phyloP scores from a whole-genome alignment of 92 coral and sea anemone species.

The Zoanthus sociatus region DNA sequence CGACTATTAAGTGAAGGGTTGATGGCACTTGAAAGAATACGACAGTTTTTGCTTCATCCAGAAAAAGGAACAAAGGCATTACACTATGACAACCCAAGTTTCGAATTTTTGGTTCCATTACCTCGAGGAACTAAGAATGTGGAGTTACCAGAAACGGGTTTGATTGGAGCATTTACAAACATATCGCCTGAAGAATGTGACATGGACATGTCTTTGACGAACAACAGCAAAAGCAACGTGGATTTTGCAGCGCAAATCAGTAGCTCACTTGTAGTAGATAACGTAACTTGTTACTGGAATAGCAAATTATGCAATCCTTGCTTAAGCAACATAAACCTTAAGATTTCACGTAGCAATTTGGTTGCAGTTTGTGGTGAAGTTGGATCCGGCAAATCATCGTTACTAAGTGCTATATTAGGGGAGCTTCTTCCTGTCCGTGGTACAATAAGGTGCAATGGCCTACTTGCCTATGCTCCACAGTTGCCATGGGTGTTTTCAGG shows the following conservation, averaged over 20 bases:
- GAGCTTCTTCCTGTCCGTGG: conserved; percentile 7
- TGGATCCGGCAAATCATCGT: conserved; percentile 10
- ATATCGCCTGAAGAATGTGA: not conserved
- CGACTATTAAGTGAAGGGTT: not conserved
- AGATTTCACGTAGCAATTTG: not conserved
- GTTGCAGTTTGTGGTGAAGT: conserved; percentile 5
- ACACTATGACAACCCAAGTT: not conserved
- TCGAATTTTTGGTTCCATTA: not conserved
- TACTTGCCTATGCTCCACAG: conserved; percentile 11
- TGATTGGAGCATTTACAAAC: not conserved
- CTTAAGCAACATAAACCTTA: not conserved
- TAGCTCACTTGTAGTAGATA: not conserved
- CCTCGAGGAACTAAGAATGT: not conserved
- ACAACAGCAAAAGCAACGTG: not conserved
- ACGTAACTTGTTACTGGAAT: conserved; percentile 22
- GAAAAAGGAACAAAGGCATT: conserved; percentile 11
- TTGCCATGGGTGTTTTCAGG: conserved; percentile 23
- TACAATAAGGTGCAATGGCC: not conserved
- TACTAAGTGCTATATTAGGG: conserved; percentile 6
- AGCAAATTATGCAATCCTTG: not conserved
- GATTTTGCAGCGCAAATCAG: not conserved
- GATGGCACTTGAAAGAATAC: conserved; percentile 4
- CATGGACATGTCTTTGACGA: not conserved
- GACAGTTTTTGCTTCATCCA: not conserved
- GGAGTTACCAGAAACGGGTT: not conserved